Percentiles rank a stretch among this genome's conserved stretches.
Conservation (phyloP, 2,888 invertebrate genomes). For the Conistra vaccinii region DNA sequence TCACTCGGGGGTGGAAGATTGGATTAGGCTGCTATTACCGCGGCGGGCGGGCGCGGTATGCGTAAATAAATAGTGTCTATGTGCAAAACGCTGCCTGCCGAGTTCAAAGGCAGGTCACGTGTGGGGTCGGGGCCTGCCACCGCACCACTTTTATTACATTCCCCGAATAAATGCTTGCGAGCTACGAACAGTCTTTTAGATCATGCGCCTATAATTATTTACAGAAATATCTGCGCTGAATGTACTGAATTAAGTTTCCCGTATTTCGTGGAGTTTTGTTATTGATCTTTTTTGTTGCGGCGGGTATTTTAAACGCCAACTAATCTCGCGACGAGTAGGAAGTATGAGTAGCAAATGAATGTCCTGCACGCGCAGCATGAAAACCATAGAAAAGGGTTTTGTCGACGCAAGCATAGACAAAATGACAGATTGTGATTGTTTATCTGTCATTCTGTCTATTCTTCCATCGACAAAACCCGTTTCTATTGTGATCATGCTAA, state of each 20-base stretch:
- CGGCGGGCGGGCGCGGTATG: conserved; percentile 76
- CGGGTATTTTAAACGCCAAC: not conserved
- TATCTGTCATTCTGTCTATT: too few species aligned
- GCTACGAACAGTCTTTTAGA: conserved; percentile 68
- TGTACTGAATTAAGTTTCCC: conserved; percentile 20
- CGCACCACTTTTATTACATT: conserved; percentile 87
- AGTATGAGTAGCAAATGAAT: not conserved
- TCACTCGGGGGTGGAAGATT: conserved; percentile 64
- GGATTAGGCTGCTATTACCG: conserved; percentile 75
- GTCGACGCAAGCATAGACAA: too few species aligned
- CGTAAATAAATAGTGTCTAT: conserved; percentile 81
- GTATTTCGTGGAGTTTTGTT: conserved; percentile 7
- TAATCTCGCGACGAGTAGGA: not conserved
- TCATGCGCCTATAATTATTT: conserved; percentile 67
- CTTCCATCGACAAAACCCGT: too few species aligned
- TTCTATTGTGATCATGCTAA: too few species aligned
- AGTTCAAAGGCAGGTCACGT: conserved; percentile 84
- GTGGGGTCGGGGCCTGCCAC: conserved; percentile 73
- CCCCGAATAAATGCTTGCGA: conserved; percentile 81
- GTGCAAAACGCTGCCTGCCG: conserved; percentile 71
- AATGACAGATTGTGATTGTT: too few species aligned
- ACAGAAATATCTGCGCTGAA: conserved; percentile 28
- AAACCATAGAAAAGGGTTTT: too few species aligned
- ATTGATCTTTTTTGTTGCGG: not conserved
- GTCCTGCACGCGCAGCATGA: too few species aligned